Conservation (phyloP, 1,140 invertebrate genomes). For the Papilio helenus region DNA sequence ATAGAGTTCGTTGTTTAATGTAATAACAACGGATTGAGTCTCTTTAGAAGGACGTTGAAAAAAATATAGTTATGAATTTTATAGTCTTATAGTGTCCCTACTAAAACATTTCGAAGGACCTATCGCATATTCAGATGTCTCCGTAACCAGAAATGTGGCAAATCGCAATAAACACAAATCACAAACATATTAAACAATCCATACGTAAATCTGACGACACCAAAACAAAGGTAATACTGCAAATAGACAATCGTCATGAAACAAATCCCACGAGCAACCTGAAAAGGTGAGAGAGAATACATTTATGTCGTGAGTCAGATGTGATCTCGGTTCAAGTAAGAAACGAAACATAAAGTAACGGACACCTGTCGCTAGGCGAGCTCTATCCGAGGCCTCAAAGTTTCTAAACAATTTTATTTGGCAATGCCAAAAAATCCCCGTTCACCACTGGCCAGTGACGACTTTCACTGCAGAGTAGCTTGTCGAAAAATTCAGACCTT, state of each 20-base stretch:
- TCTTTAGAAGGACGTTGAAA: too few species aligned
- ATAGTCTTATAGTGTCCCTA: too few species aligned
- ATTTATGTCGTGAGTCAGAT: neutral
- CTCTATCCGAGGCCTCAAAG: slow-evolving; percentile 33
- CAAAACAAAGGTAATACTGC: neutral
- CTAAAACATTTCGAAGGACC: too few species aligned
- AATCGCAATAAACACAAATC: too few species aligned
- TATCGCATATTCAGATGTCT: too few species aligned
- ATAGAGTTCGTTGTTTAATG: too few species aligned
- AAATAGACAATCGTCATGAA: neutral
- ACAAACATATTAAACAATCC: neutral
- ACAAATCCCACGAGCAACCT: neutral
- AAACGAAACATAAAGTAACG: slow-evolving; percentile 29
- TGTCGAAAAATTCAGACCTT: slow-evolving; percentile 74
- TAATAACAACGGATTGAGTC: too few species aligned
- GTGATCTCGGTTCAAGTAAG: slow-evolving; percentile 36
- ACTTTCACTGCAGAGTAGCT: slow-evolving; percentile 67
- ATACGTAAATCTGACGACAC: neutral
- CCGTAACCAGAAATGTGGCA: too few species aligned
- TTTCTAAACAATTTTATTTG: slow-evolving; percentile 57
- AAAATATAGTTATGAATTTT: too few species aligned
- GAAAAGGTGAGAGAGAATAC: neutral
- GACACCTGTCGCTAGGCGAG: slow-evolving; percentile 50
- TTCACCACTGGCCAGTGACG: slow-evolving; percentile 50
- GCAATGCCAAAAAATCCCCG: slow-evolving; percentile 67